Base-by-base conservation (phyloP, 2,797 vertebrate species). In the Falco cherrug region DNA sequence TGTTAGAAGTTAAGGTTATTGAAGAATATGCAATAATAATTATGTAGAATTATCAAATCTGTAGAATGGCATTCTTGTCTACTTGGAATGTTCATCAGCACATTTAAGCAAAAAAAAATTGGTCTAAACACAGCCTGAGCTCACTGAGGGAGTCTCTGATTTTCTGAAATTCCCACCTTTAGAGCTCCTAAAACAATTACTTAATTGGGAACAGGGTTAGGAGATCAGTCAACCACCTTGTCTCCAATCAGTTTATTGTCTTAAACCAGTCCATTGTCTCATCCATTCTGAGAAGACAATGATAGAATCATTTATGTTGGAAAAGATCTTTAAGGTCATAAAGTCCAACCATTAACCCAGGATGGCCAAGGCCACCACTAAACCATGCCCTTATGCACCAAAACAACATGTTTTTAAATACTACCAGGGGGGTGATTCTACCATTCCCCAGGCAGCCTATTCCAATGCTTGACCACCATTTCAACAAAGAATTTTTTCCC, bases 51-150 rank as follows among this genome's bases (percentile, higher is more conserved):
- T 75, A 37, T 54, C 4, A 48, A 51, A 67, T 57, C 5, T 35
- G 2, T 26, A 11, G 8, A 74, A 94, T 0, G 0, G 11, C 17
- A 5, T 6, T 41, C 29, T 71, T 86, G 7, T 51, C 21, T 35
- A 6, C 37, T 35, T 63, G 21, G 47, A 68, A 69, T 15, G 24
- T 69, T 68, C 48, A 28, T 59, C 10, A 35, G 25, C 13, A 51
- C 0, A 31, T 48, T 67, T 48, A 54, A 83, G 21, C 13, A 41
- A 41, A 41, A 70, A 7, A 82, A n/a, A 76, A 12, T 26, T 26
- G 7, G 3, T 41, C 5, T 18, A n/a, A 22, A 41, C 39, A 33
- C 21, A 64, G 12, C 16, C 19, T 85, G 63, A 61, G 5, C 7
- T 77, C 10, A 11, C 19, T 48, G 24, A 2, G 3, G 4, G 7